A percentile compares a stretch with the other conserved stretches of the same genome.
Conservation (phyloP, 2,888 invertebrate genomes). For the Limenitis camilla region DNA sequence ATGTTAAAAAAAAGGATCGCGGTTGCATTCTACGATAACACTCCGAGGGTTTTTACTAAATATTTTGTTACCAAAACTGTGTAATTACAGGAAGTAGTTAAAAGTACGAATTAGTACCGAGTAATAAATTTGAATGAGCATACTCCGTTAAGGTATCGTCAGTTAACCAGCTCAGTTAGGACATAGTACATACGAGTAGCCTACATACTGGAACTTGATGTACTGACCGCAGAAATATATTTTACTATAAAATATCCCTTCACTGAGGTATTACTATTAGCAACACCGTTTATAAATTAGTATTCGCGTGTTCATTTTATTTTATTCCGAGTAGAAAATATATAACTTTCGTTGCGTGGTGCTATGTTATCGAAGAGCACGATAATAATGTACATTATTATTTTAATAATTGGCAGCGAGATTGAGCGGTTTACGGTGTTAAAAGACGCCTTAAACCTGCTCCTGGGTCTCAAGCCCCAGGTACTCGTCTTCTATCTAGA, state of each 20-base stretch:
- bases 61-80: no score
- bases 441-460: no score
- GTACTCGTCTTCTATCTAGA: no score
- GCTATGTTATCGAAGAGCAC: no score
- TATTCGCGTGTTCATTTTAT: not conserved
- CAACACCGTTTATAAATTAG: not conserved
- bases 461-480: no score
- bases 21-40: no score
- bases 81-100: slow-evolving; percentile 3
- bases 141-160: slow-evolving; percentile 37
- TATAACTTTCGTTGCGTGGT: no score
- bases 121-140: slow-evolving; percentile 34
- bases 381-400: no score
- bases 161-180: slow-evolving; percentile 35
- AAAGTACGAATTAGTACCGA: slow-evolving; percentile 3
- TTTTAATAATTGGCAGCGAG: no score
- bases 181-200: slow-evolving; percentile 31
- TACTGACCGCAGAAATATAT: slow-evolving; percentile 32
- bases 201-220: slow-evolving; percentile 42
- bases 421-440: no score
- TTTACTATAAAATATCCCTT: not conserved
- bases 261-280: not conserved
- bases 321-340: not conserved
- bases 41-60: no score
- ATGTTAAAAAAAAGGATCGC: no score